Evolutionary conservation across 2,888 invertebrate genomes (phyloP).

Genomic region (Eristalinus aeneus): DNA sequence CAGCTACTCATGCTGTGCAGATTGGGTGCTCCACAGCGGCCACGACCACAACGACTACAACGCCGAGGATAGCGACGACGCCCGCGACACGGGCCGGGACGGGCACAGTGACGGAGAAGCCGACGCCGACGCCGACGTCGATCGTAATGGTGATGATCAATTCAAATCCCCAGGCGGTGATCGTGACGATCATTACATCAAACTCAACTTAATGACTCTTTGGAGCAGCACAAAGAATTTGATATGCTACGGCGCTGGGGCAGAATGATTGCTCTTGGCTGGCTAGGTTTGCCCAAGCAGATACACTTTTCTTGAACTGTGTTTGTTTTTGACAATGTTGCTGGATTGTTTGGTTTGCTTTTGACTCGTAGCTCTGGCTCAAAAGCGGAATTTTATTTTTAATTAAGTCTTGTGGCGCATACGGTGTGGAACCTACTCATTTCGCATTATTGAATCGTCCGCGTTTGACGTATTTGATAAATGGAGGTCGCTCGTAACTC

Average conservation of each 20-base stretch:
- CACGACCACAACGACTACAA: constrained; percentile 20
- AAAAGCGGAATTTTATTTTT: constrained; percentile 53
- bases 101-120: constrained; percentile 69
- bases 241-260: constrained; percentile 40
- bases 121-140: constrained; percentile 74
- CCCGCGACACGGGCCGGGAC: constrained; percentile 72
- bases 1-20: constrained; percentile 81
- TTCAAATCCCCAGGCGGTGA: constrained; percentile 76
- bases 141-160: constrained; percentile 76
- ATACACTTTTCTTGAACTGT: constrained; percentile 8
- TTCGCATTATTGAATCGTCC: constrained; percentile 58
- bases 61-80: constrained; percentile 21
- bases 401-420: constrained; percentile 52
- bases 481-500: constrained; percentile 37
- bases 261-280: constrained; percentile 41
- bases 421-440: constrained; percentile 33
- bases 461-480: constrained; percentile 58
- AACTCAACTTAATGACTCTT: constrained; percentile 68
- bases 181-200: constrained; percentile 71
- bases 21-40: constrained; percentile 57
- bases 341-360: constrained; percentile 41
- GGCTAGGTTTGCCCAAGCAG: constrained; percentile 14
- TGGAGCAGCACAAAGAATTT: constrained; percentile 55
- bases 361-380: constrained; percentile 19
- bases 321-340: constrained; percentile 45